Evolutionary conservation across 2,113 vertebrate species (phyloP).

Genomic region (Nycticorax nycticorax): DNA sequence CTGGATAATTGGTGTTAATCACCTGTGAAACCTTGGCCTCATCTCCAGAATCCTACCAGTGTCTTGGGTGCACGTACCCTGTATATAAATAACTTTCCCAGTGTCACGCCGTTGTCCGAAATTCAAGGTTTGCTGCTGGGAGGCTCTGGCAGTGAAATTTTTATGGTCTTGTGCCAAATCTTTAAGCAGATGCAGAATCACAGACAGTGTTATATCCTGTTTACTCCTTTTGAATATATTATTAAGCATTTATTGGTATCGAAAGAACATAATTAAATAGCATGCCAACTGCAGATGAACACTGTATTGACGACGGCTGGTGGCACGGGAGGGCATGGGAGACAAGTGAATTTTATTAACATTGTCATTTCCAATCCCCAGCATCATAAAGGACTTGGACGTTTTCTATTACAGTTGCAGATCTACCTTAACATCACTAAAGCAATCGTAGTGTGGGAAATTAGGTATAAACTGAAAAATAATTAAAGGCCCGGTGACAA

Average conservation of each 20-base stretch:
- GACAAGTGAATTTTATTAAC: conserved; percentile 30
- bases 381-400: conserved; percentile 10
- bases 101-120: fast-evolving
- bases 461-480: conserved; percentile 48
- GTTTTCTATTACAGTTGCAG: not conserved
- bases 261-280: conserved; percentile 36
- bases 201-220: not conserved
- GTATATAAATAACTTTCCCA: not conserved
- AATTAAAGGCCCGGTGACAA: conserved; percentile 55
- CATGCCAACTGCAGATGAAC: not conserved
- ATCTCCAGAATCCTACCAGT: fast-evolving
- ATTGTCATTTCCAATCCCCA: conserved; percentile 26
- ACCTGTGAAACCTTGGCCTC: not conserved
- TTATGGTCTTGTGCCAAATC: not conserved
- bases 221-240: conserved; percentile 31
- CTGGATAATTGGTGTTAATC: not conserved
- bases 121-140: not conserved
- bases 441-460: conserved; percentile 27
- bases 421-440: conserved; percentile 20
- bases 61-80: not conserved
- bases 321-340: not conserved
- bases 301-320: not conserved
- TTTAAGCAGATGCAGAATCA: not conserved
- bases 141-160: not conserved
- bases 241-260: conserved; percentile 27